Conservation (phyloP, 2,113 vertebrate genomes). For the Strix aluco region DNA sequence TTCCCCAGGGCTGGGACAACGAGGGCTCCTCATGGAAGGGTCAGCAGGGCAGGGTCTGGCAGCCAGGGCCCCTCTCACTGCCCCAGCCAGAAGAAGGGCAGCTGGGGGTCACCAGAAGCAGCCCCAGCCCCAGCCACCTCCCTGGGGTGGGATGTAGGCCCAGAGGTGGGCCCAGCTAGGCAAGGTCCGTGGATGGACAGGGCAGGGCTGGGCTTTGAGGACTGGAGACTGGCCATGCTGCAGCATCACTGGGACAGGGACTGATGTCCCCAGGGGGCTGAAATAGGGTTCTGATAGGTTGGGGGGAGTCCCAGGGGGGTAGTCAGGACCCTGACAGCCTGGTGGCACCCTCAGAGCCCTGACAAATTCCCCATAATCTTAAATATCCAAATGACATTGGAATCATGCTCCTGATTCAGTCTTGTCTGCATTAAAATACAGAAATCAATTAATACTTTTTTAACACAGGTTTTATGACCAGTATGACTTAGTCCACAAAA, state of each 20-base stretch:
- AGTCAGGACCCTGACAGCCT: neutral
- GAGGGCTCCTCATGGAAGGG: neutral
- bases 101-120: neutral
- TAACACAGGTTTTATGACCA: constrained; percentile 20
- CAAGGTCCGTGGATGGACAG: neutral
- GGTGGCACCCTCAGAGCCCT: neutral
- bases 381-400: neutral
- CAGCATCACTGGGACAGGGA: too few species aligned
- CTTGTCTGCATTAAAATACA: neutral
- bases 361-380: neutral
- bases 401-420: neutral
- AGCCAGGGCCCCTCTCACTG: neutral
- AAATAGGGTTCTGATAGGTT: neutral
- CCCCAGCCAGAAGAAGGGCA: neutral
- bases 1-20: neutral
- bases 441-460: neutral
- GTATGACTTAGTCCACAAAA: neutral
- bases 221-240: neutral
- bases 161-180: too few species aligned
- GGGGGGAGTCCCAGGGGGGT: accelerated
- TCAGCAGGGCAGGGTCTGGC: neutral
- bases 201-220: neutral
- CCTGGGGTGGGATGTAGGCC: neutral
- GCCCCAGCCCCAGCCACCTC: neutral
- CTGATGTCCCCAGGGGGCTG: neutral